phyloP scores from a whole-genome alignment of 1,140 invertebrate genomes.

The Drosophila burlai region DNA sequence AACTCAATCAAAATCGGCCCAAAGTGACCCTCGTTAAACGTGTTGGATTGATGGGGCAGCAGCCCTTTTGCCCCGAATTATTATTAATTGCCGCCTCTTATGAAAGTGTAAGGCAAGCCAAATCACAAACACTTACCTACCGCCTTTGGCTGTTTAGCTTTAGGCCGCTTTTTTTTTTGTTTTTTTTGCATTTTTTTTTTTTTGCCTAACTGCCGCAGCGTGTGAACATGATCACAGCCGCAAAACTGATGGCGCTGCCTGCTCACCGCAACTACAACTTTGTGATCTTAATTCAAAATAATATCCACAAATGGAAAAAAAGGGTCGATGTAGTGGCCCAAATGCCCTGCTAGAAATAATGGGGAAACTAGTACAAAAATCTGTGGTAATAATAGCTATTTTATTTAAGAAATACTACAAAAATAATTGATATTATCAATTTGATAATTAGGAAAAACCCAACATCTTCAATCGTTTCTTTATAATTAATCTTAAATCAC shows the following conservation, averaged over 20 bases:
- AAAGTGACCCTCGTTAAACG: slow-evolving; percentile 62
- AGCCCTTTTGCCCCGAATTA: slow-evolving; percentile 41
- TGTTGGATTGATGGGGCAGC: slow-evolving; percentile 32
- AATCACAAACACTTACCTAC: slow-evolving; percentile 41
- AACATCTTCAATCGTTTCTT: no score
- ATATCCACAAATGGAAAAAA: slow-evolving; percentile 3
- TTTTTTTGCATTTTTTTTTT: neutral
- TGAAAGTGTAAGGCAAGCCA: slow-evolving; percentile 52
- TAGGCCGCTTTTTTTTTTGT: slow-evolving; percentile 8
- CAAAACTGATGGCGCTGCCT: slow-evolving; percentile 45
- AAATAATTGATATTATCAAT: no score
- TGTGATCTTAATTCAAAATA: slow-evolving; percentile 65
- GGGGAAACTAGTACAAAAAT: neutral
- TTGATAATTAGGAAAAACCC: no score
- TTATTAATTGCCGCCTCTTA: slow-evolving; percentile 72
- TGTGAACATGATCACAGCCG: slow-evolving; percentile 72
- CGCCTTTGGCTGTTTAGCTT: slow-evolving; percentile 14
- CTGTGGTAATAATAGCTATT: neutral
- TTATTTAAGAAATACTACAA: neutral
- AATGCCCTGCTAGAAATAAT: slow-evolving; percentile 6
- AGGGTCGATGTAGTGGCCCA: neutral
- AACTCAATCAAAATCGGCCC: slow-evolving; percentile 65
- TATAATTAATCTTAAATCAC: no score
- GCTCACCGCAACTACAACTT: slow-evolving; percentile 55
- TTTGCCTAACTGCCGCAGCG: slow-evolving; percentile 25